Conservation (phyloP, 2,797 vertebrate genomes). For the Diglossa cyanea region DNA sequence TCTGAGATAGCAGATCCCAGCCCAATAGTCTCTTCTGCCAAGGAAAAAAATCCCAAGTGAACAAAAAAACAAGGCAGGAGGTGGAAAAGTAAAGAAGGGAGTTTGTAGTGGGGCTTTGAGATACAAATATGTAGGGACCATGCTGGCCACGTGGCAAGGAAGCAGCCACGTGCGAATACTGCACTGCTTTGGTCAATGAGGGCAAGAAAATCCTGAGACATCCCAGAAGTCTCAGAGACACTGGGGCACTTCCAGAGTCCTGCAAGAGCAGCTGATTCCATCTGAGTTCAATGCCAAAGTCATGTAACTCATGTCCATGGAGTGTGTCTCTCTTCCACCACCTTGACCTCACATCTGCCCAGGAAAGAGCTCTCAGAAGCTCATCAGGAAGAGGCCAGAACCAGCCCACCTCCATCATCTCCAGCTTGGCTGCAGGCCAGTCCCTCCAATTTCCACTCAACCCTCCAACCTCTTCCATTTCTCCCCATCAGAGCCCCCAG, state of each 20-base stretch:
- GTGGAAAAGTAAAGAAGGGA: background rate
- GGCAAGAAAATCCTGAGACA: background rate
- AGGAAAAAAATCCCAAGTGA: background rate
- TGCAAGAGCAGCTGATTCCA: background rate
- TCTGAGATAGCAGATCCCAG: background rate
- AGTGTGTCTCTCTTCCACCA: fast-evolving
- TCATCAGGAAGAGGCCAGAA: background rate
- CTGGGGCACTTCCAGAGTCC: background rate
- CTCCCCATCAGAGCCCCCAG: background rate
- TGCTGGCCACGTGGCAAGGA: background rate
- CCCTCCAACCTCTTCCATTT: background rate
- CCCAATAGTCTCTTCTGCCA: fast-evolving
- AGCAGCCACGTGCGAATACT: background rate
- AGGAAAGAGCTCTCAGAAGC: background rate
- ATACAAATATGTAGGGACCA: fast-evolving
- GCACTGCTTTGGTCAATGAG: background rate
- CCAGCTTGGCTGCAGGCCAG: background rate
- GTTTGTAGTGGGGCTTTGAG: background rate
- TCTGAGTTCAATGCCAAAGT: background rate
- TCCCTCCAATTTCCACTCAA: background rate
- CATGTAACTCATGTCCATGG: fast-evolving
- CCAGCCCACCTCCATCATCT: background rate
- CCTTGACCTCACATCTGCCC: background rate
- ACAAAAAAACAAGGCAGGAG: background rate
- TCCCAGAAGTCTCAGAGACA: fast-evolving